Evolutionary conservation across 2,113 vertebrate genomes (phyloP), one percentile per base, ranked within the genome.

Genomic region (Caranx melampygus): DNA sequence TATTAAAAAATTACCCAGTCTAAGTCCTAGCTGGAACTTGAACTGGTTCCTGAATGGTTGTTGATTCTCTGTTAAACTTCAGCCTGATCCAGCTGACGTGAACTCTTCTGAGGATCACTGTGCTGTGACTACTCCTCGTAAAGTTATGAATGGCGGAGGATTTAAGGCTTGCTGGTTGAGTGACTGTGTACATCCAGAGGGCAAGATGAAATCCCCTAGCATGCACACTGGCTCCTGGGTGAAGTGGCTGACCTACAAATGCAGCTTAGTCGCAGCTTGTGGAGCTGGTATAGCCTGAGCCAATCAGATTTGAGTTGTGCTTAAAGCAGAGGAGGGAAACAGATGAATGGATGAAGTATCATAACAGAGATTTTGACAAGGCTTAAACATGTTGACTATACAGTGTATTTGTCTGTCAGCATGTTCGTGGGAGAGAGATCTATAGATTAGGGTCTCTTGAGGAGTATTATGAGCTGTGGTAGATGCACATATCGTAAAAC

Each of bases 221-320:
- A 84, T 68, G 79, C 85, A 85, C 61, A 64, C 35, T 31, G 73
- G 78, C 84, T 81, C 67, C 34, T 54, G 81, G 78, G 86, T 88
- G 61, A 78, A 87, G 78, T 20, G 59, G 78, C 55, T 92, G 91
- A 92, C 91, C 87, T 91, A 92, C 73, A 90, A 93, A 90, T 73
- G 74, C 84, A 89, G 89, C 86, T 91, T 92, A 90, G 88, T 64
- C 20, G 40, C 64, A 66, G 79, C 69, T 84, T 69, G 71, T 77
- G 67, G 60, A 62, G 84, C 77, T 60, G 79, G 78, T 79, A 64
- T 69, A 77, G 75, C 65, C 60, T 71, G 62, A 86, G 72, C 83
- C 84, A 89, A 91, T 91, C 83, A 90, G 80, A 88, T 81, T 45
- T 33, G 71, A 90, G 76, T 37, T 79, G 78, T 67, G 68, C 60